These are phyloP conservation scores for Cladorhizidae sp. DNA, from an alignment of 37 sponge, comb jelly and placozoan species.

Conservation along the genomic window DNA sequence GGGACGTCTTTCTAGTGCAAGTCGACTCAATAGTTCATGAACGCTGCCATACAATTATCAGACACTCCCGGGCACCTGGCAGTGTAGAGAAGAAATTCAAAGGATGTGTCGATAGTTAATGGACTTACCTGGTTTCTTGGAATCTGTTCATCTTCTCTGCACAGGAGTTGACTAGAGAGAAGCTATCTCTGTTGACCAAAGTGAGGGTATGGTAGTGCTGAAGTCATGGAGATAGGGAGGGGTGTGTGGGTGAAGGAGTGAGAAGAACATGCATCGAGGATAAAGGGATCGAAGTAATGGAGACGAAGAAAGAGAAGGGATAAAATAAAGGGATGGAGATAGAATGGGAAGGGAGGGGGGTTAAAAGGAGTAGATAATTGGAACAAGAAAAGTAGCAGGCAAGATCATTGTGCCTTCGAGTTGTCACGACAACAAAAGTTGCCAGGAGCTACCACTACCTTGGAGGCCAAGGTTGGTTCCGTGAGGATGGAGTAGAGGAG, in stretches of 20 bases:
- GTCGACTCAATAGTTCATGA: too few species aligned
- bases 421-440: too few species aligned
- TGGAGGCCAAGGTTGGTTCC: slow-evolving; percentile 65
- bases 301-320: not conserved
- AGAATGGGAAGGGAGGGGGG: not conserved
- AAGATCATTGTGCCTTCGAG: too few species aligned
- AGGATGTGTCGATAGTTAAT: too few species aligned
- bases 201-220: slow-evolving; percentile 81
- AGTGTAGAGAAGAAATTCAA: too few species aligned
- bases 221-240: not conserved
- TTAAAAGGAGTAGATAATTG: not conserved
- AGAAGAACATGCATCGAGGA: too few species aligned
- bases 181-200: slow-evolving; percentile 82
- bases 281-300: too few species aligned
- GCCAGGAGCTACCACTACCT: slow-evolving; percentile 55
- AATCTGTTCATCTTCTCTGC: slow-evolving; percentile 79
- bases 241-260: not conserved
- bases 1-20: too few species aligned
- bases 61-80: too few species aligned
- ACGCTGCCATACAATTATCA: too few species aligned
- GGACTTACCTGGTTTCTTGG: slow-evolving; percentile 56
- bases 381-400: too few species aligned
- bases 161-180: slow-evolving; percentile 49
- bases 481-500: slow-evolving; percentile 85
- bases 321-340: not conserved